Percentiles rank a stretch among this genome's conserved stretches.
Evolutionary conservation across 2,113 vertebrate genomes (phyloP).

Genomic region (Micronisus gabar): DNA sequence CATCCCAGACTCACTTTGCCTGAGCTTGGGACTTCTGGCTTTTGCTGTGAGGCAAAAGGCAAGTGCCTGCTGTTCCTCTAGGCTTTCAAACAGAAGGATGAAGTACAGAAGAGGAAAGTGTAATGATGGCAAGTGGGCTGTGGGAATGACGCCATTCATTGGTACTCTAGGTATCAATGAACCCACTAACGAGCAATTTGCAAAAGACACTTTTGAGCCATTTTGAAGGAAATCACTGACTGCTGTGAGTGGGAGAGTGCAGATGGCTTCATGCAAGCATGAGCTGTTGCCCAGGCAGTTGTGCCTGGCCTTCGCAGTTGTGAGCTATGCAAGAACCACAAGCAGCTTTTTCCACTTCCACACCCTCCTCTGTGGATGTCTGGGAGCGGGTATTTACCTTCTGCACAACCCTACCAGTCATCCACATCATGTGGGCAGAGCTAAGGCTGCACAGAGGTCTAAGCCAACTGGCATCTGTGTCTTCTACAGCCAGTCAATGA

Average conservation of each 20-base stretch:
- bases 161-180: background rate
- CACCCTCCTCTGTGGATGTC: background rate
- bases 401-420: background rate
- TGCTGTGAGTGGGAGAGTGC: background rate
- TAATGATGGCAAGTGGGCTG: background rate
- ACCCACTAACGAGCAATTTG: background rate
- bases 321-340: background rate
- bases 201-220: background rate
- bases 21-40: background rate
- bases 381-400: background rate
- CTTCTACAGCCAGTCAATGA: background rate
- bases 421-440: background rate
- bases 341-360: background rate
- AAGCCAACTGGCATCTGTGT: background rate
- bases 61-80: background rate
- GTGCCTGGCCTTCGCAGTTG: accelerated
- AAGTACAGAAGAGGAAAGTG: background rate
- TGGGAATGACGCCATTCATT: background rate
- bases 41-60: background rate
- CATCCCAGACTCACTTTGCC: background rate
- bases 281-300: background rate
- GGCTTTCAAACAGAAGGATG: background rate
- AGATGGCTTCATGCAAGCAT: accelerated
- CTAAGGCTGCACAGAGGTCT: background rate
- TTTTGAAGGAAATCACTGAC: background rate